These are phyloP conservation scores for Grapholita molesta DNA, from an alignment of 1,140 invertebrate species.

Conservation along the genomic window DNA sequence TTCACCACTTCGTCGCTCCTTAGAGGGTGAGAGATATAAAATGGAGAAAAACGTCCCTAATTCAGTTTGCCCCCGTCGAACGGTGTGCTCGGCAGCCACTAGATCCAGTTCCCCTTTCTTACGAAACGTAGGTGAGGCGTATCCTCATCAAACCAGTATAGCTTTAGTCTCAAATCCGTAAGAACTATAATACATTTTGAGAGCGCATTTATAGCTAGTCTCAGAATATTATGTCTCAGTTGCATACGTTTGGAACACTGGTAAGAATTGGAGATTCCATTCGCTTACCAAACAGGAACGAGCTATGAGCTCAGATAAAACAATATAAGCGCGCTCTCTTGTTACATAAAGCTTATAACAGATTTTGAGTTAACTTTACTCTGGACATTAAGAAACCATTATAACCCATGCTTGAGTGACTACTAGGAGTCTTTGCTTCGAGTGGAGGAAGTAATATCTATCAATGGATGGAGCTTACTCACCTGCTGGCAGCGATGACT, in stretches of 20 bases:
- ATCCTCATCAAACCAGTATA: background rate
- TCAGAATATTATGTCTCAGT: background rate
- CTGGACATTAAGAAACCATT: background rate
- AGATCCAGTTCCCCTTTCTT: constrained; percentile 10
- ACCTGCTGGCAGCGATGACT: constrained; percentile 28
- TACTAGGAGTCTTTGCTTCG: constrained; percentile 27
- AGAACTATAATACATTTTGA: too few species aligned
- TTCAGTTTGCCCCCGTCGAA: constrained; percentile 54
- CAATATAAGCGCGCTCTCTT: background rate
- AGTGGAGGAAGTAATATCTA: constrained; percentile 52
- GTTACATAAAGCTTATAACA: background rate
- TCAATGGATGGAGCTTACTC: constrained; percentile 35
- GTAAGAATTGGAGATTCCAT: background rate
- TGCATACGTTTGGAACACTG: background rate
- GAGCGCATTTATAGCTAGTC: too few species aligned
- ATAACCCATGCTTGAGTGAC: background rate
- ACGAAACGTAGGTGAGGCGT: background rate
- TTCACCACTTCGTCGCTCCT: constrained; percentile 58
- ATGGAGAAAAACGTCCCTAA: constrained; percentile 63
- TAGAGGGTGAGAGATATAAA: constrained; percentile 53
- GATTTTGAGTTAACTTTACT: background rate
- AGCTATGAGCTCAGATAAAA: background rate
- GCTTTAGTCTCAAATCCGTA: background rate
- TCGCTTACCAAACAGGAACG: background rate
- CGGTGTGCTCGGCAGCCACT: constrained; percentile 36